Evolutionary conservation across 2,113 vertebrate genomes (phyloP).

Genomic region (Myotis davidii): DNA sequence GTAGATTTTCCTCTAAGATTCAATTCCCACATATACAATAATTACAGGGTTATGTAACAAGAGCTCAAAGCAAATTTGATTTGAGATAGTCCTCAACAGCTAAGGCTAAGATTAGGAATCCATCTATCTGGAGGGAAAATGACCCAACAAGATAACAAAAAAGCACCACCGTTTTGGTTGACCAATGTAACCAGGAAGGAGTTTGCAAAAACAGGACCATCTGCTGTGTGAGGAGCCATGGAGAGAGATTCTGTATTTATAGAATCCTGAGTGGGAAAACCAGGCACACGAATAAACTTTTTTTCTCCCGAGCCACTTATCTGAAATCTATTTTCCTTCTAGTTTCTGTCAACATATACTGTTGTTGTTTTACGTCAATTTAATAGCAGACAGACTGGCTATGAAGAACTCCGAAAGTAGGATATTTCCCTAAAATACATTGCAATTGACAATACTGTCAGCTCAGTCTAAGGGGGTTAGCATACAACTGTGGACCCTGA

Average conservation of each 20-base stretch:
- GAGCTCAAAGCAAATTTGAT: constrained; percentile 26
- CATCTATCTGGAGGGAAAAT: constrained; percentile 36
- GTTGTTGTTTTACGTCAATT: background rate
- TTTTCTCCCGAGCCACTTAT: background rate
- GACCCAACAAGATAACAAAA: constrained; percentile 38
- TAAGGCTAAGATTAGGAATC: background rate
- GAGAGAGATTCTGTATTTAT: constrained; percentile 58
- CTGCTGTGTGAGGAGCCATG: constrained; percentile 37
- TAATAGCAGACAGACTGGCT: constrained; percentile 66
- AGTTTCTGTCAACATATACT: constrained; percentile 62
- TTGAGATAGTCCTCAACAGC: background rate
- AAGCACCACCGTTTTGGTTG: background rate
- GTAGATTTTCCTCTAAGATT: background rate
- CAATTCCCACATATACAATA: background rate
- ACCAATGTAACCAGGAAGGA: constrained; percentile 24
- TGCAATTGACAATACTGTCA: constrained; percentile 40
- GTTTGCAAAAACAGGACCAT: constrained; percentile 58
- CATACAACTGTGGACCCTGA: background rate
- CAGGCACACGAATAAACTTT: background rate
- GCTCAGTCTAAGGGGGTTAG: background rate
- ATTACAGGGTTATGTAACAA: background rate
- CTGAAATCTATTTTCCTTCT: constrained; percentile 63
- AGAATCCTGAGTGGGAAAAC: constrained; percentile 64
- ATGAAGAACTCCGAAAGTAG: constrained; percentile 63
- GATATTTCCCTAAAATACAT: constrained; percentile 63